Base-by-base conservation (phyloP, 2,888 invertebrate genomes). In the Pogonocherus hispidulus region DNA sequence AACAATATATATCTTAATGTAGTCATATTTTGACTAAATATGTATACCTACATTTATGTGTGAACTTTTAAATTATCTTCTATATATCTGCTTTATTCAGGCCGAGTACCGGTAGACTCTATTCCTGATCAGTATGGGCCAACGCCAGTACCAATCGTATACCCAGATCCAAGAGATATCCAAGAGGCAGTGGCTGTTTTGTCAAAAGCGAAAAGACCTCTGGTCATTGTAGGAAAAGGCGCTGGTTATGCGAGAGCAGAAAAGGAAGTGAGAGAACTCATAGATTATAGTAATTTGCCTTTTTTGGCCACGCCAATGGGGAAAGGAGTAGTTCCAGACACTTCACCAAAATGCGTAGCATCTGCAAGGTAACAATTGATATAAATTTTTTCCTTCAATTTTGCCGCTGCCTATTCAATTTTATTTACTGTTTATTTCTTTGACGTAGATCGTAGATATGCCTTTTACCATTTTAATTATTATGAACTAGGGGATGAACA, bases 221-320 rank as follows among this genome's bases (percentile, higher is more conserved):
- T 98, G 27, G 89, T 98, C 1, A 93, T 98, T 65, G 88, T 97
- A 27, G 98, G 98, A 69, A 98, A 98, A 87, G 16, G 85, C 19
- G 82, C 84, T 9, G 83, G 82, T 5, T 96, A 95, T 83, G 90
- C 91, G 0, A 87, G 90, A 71, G 94, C 96, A 0, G 97, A 97
- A 84, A 86, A 88, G 0, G 89, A 90, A 60, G 84, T 96, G 20
- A 87, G 89, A 16, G 88, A 91, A 60, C 88, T 98, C 0, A 90
- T 98, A 8, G 86, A 90, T 9, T 86, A 87, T 16, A 92, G 92
- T 1, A 91, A 92, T 73, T 82, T 98, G 47, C 98, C 98, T 0
- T 97, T 97, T 86, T 86, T 98, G 74, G 94, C 97, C 0, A 97
- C 97, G 2, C 98, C 98, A 8, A 98, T 98, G 97, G 98, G 94